These are phyloP conservation scores for Potamarius usumacintae DNA, from an alignment of 2,113 vertebrate species.

Conservation along the genomic window DNA sequence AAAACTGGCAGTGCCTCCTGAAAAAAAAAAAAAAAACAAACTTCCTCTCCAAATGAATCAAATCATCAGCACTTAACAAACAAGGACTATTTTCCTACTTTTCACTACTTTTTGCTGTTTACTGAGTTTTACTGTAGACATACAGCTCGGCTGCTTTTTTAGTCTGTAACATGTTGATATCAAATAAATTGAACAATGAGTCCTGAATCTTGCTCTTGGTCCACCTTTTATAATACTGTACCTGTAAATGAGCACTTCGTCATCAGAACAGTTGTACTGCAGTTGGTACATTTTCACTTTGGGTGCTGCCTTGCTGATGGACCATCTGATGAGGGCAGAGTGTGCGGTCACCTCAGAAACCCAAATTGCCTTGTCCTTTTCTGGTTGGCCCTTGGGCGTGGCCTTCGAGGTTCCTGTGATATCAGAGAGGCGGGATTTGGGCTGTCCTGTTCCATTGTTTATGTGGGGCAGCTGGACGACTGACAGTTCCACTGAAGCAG, in stretches of 20 bases:
- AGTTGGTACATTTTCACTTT: constrained; percentile 96
- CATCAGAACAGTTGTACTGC: constrained; percentile 93
- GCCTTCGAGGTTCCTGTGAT: constrained; percentile 87
- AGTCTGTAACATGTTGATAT: background rate
- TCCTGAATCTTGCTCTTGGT: background rate
- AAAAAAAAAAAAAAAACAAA: background rate
- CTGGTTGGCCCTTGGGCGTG: constrained; percentile 73
- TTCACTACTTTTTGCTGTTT: background rate
- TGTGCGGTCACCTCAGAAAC: constrained; percentile 88
- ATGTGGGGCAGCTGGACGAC: constrained; percentile 90
- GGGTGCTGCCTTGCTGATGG: constrained; percentile 84
- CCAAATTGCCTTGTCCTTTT: constrained; percentile 81
- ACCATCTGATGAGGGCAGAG: constrained; percentile 89
- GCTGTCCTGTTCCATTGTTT: constrained; percentile 82
- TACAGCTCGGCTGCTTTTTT: background rate
- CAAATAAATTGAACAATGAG: background rate
- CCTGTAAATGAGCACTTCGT: constrained; percentile 95
- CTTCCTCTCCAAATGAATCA: background rate
- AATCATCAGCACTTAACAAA: background rate
- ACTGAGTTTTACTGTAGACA: background rate
- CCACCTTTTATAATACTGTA: constrained; percentile 58
- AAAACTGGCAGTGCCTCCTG: background rate
- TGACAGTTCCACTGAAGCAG: constrained; percentile 83
- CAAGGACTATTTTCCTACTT: background rate
- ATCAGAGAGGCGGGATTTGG: constrained; percentile 87